Conservation (phyloP, 2,113 vertebrate genomes). For the Heterocephalus glaber region DNA sequence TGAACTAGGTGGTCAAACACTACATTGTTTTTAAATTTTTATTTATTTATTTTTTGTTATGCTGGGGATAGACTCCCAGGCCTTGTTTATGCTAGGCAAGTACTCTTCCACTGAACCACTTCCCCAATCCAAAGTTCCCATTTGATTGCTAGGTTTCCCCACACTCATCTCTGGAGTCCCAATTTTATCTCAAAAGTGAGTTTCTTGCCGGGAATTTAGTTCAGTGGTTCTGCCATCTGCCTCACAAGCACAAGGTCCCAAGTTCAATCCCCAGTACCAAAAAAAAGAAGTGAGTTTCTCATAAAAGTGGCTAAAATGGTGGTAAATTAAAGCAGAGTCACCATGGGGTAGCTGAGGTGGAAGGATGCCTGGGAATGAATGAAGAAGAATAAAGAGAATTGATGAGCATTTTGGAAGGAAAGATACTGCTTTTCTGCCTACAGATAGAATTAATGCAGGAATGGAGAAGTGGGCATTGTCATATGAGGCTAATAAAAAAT, state of each 20-base stretch:
- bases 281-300: neutral
- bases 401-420: neutral
- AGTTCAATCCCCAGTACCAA: too few relatives aligned
- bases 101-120: neutral
- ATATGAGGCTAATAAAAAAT: neutral
- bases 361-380: neutral
- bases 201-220: too few relatives aligned
- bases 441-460: neutral
- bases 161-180: neutral
- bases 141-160: neutral
- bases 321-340: neutral
- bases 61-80: neutral
- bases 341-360: neutral
- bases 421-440: neutral
- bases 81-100: neutral
- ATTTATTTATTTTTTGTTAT: neutral
- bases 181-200: neutral
- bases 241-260: too few relatives aligned
- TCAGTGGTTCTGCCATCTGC: too few relatives aligned
- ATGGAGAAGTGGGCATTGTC: neutral
- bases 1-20: neutral
- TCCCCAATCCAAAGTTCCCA: neutral
- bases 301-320: neutral
- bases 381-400: neutral
- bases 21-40: neutral